These are phyloP conservation scores for Erebia ligea DNA, from an alignment of 2,888 invertebrate species.

Conservation along the genomic window DNA sequence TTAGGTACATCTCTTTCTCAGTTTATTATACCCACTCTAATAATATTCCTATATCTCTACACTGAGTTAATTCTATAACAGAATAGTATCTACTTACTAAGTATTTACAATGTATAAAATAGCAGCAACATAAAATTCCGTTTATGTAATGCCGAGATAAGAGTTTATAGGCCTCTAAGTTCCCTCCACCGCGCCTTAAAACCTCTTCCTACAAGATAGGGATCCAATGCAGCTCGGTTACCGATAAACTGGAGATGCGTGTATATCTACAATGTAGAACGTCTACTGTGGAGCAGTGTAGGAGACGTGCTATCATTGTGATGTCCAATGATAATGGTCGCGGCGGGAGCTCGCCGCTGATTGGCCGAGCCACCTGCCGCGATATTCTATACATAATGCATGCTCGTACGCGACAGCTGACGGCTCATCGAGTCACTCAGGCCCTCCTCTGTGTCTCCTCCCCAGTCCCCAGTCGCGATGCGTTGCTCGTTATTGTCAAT, in stretches of 20 bases:
- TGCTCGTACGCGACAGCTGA: not conserved
- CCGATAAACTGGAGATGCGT: constrained; percentile 1
- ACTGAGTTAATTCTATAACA: not conserved
- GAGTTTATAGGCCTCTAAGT: constrained; percentile 9
- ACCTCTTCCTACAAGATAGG: not conserved
- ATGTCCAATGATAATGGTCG: constrained; percentile 37
- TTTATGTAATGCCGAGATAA: constrained; percentile 13
- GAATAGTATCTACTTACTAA: not conserved
- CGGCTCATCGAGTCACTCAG: not conserved
- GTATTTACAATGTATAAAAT: constrained; percentile 5
- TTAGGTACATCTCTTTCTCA: no score
- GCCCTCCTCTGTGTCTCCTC: not conserved
- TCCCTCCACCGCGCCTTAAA: constrained; percentile 13
- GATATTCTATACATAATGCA: not conserved
- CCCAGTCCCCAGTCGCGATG: not conserved
- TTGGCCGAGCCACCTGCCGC: constrained; percentile 42
- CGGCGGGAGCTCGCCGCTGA: constrained; percentile 34
- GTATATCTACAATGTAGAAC: not conserved
- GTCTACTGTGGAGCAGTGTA: constrained; percentile 1
- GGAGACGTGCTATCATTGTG: constrained; percentile 30
- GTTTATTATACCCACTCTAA: no score
- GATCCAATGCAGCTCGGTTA: not conserved
- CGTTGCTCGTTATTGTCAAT: not conserved
- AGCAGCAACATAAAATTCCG: constrained; percentile 7
- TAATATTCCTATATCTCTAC: no score